Conservation (phyloP, 2,113 vertebrate genomes). For the Camelus dromedarius region DNA sequence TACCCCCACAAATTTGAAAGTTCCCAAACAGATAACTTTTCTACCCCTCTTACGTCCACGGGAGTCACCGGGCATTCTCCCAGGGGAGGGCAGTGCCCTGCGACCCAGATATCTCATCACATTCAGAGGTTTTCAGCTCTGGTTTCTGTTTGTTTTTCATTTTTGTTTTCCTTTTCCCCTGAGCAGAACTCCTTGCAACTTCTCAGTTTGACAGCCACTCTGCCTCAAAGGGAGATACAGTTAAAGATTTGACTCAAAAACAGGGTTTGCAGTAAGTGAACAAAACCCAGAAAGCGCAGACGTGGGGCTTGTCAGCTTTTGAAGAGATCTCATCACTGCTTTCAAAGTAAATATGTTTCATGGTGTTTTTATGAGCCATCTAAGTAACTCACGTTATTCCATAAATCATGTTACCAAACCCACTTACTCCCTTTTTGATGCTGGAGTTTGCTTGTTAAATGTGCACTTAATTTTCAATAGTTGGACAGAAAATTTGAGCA, state of each 20-base stretch:
- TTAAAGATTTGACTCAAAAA: neutral
- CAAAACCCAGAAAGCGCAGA: neutral
- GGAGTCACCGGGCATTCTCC: neutral
- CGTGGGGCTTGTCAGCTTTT: neutral
- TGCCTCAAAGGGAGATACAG: neutral
- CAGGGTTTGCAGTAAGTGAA: neutral
- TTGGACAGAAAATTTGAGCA: neutral
- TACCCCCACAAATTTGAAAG: neutral
- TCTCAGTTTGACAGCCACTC: neutral
- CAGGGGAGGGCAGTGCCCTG: rapidly evolving
- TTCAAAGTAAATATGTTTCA: neutral
- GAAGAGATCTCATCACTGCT: neutral
- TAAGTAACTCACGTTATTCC: neutral
- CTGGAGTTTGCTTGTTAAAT: neutral
- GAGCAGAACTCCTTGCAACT: neutral
- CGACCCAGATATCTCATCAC: neutral
- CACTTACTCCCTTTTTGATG: neutral
- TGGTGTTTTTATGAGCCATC: neutral
- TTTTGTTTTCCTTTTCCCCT: neutral
- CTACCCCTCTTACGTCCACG: neutral
- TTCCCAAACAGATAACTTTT: neutral
- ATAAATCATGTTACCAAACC: neutral
- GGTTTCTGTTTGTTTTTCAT: neutral
- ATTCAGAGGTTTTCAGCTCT: neutral
- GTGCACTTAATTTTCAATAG: neutral